Evolutionary conservation across 2,797 vertebrate genomes (phyloP).

Genomic region (Rhyacichthys aspro): DNA sequence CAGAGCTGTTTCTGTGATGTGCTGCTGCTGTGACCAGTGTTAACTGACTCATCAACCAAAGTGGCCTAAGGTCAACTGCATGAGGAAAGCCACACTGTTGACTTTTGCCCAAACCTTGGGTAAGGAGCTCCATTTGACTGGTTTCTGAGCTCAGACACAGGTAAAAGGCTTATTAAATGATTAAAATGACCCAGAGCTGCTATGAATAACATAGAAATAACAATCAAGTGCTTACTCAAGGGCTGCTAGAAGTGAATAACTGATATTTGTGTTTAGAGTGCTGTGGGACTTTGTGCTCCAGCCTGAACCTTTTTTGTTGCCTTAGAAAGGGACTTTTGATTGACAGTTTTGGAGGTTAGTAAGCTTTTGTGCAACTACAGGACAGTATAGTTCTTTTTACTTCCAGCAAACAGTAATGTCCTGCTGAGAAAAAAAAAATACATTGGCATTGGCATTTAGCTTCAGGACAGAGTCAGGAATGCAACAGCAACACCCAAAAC

Average conservation of each 20-base stretch:
- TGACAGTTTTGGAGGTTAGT: neutral
- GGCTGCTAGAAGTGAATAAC: neutral
- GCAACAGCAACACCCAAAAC: too few species aligned
- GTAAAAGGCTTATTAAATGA: neutral
- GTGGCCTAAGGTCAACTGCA: too few species aligned
- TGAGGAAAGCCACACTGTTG: too few species aligned
- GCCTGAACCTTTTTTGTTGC: neutral
- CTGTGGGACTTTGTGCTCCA: neutral
- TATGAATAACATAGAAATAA: slow-evolving; percentile 5
- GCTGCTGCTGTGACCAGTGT: too few species aligned
- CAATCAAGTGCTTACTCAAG: neutral
- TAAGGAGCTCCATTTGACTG: too few species aligned
- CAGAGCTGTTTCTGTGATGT: too few species aligned
- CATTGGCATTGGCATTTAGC: too few species aligned
- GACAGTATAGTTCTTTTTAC: neutral
- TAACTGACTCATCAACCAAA: too few species aligned
- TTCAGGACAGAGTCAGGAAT: neutral
- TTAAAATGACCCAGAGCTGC: slow-evolving; percentile 6
- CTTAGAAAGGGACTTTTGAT: neutral
- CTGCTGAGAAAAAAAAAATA: neutral
- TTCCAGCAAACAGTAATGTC: neutral
- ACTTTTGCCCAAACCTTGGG: too few species aligned
- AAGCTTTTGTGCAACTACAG: neutral
- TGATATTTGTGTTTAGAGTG: neutral
- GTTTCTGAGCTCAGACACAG: neutral